Evolutionary conservation across 2,888 invertebrate species (phyloP).

Genomic region (Dendrolimus pini): DNA sequence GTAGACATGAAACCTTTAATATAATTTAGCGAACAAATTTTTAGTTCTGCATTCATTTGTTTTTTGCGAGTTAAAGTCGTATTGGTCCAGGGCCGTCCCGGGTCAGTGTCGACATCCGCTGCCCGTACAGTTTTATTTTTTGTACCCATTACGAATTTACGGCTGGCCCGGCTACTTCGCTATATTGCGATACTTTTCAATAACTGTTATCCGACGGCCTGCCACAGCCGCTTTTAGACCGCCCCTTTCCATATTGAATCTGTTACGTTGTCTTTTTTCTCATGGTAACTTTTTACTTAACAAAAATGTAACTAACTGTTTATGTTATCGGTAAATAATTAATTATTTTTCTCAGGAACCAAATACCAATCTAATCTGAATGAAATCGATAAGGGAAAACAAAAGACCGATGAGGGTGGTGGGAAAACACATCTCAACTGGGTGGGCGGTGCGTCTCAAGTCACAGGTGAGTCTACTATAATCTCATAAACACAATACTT

Average conservation of each 20-base stretch:
- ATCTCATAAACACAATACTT: neutral
- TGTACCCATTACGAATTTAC: slow-evolving; percentile 74
- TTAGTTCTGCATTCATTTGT: neutral
- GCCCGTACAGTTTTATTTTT: slow-evolving; percentile 61
- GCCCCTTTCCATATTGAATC: slow-evolving; percentile 65
- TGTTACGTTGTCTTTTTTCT: slow-evolving; percentile 18
- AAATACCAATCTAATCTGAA: slow-evolving; percentile 86
- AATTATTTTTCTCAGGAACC: slow-evolving; percentile 73
- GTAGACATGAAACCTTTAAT: too few relatives aligned
- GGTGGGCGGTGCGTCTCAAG: slow-evolving; percentile 68
- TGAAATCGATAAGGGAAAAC: slow-evolving; percentile 88
- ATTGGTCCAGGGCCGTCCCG: slow-evolving; percentile 5
- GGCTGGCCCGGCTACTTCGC: slow-evolving; percentile 64
- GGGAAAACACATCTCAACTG: slow-evolving; percentile 74
- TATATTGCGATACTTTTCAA: slow-evolving; percentile 76
- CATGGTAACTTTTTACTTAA: slow-evolving; percentile 3
- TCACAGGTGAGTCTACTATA: slow-evolving; percentile 43
- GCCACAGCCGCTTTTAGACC: slow-evolving; percentile 26
- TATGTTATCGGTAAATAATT: slow-evolving; percentile 9
- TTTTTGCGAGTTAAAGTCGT: neutral
- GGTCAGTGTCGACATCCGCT: slow-evolving; percentile 37
- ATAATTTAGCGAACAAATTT: neutral
- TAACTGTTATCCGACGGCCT: slow-evolving; percentile 58
- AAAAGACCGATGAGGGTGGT: slow-evolving; percentile 80
- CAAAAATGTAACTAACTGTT: neutral